Evolutionary conservation across 2,797 vertebrate genomes (phyloP), one percentile per base, ranked within the genome.

Genomic region (Huso huso): DNA sequence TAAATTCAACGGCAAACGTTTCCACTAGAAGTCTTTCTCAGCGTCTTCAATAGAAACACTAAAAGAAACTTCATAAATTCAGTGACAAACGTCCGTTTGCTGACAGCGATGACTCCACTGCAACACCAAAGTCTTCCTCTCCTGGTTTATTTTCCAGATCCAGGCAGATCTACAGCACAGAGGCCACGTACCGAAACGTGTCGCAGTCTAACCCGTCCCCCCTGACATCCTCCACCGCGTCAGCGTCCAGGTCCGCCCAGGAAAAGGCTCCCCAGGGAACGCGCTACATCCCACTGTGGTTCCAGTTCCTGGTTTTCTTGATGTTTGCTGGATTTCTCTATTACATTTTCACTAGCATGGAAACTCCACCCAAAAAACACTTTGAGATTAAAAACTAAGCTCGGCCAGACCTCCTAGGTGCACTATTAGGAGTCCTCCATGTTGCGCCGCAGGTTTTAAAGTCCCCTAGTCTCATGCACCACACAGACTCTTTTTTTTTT

Each of bases 251-350:
- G 68, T 61, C 65, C 68, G 51, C 11, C 66, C 61, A 61, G 65
- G 66, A 67, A 50, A 69, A 48, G 9, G 70, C 61, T 67, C 68
- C 67, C 6, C 15, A 55, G 48, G 70, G 12, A 52, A 23, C 1
- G 10, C 64, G 76, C 51, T 3, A 63, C 57, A 0, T 66, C 64
- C 68, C 75, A 68, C 73, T 61, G 23, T 52, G 73, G 73, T 66
- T 81, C 1, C 70, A 76, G 49, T 57, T 81, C 53, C 68, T 89
- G 73, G 73, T 87, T 61, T 75, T 86, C 64, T 67, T 79, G 0
- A 69, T 78, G 58, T 69, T 86, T 53, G 82, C 77, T 12, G 80
- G 67, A 2, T 69, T 76, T 15, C 37, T 74, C 66, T 89, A 87
- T 74, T 87, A 78, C 4, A 62, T 72, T 7, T 86, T 85, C 67